Base-by-base conservation (phyloP, 2,888 invertebrate genomes). In the Catocala fraxini region DNA sequence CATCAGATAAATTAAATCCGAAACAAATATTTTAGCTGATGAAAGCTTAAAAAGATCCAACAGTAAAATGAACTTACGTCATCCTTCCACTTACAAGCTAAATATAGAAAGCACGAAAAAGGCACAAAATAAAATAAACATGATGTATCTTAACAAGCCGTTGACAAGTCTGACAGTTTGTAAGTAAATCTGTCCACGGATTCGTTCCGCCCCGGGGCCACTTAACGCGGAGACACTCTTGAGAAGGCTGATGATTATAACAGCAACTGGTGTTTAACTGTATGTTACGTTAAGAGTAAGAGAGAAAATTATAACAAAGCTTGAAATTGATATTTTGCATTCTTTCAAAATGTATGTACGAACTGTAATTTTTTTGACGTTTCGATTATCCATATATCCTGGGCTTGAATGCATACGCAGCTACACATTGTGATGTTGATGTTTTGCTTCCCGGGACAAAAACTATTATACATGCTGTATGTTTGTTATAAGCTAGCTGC, bases 121-220 rank as follows among this genome's bases (percentile, higher is more conserved):
- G 59, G 9, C 41, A 42, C 33, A 53, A 49, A 47, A 58, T 55
- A 56, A 69, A 51, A 63, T 52, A 59, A 67, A 54, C 64, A 59
- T 67, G 70, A 72, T 46, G 59, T 39, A 59, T 51, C 46, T 52
- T 71, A 73, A 75, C 73, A 75, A 73, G 71, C 68, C 15, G 73
- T 62, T 66, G 77, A 76, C 68, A 65, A 47, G 51, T 66, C 47
- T 61, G 78, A 71, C 78, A 62, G 66, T 73, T 51, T 62, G 51
- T 70, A 66, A 77, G 70, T 76, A 71, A 65, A 76, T 78, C 78
- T 75, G 76, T 77, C 67, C 15, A 51, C 78, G 49, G 59, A 62
- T 67, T 64, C 64, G 55, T 77, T 70, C 60, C 68, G 51, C 53
- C 46, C 45, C 65, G 62, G 25, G 49, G 55, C 68, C 71, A 73